Percentiles rank a stretch among this genome's conserved stretches.
Evolutionary conservation across 1,140 invertebrate species (phyloP).

Genomic region (Plectrocnemia conspersa): DNA sequence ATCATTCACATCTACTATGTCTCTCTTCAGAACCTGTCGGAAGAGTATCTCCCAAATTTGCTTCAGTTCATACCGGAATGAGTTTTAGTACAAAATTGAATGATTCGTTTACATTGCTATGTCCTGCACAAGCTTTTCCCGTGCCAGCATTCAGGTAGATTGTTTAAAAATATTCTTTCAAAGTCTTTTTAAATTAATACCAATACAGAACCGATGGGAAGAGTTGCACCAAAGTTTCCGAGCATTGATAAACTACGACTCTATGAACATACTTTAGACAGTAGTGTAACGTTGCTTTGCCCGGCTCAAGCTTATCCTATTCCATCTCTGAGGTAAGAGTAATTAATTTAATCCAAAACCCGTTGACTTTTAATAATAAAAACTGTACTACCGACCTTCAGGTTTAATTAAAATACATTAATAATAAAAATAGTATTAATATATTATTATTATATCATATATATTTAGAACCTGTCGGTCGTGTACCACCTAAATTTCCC

Average conservation of each 20-base stretch:
- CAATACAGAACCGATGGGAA: slow-evolving; percentile 59
- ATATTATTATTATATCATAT: slow-evolving; percentile 32
- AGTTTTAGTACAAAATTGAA: slow-evolving; percentile 46
- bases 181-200: no score
- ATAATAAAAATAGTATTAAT: no score
- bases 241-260: slow-evolving; percentile 60
- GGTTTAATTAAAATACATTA: no score
- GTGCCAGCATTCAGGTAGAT: slow-evolving; percentile 62
- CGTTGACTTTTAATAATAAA: no score
- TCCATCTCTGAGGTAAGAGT: slow-evolving; percentile 59
- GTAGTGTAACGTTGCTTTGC: slow-evolving; percentile 59
- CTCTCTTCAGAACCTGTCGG: slow-evolving; percentile 54
- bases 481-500: slow-evolving; percentile 70
- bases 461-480: slow-evolving; percentile 67
- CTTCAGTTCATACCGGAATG: slow-evolving; percentile 55
- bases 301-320: slow-evolving; percentile 61
- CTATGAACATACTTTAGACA: slow-evolving; percentile 52
- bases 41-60: slow-evolving; percentile 58
- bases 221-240: slow-evolving; percentile 62
- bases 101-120: slow-evolving; percentile 52
- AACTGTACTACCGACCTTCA: no score
- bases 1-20: no score
- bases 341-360: no score
- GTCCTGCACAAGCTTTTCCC: slow-evolving; percentile 64
- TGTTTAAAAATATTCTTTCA: no score